Conservation (phyloP, 2,888 invertebrate genomes). For the Heliconius erato region DNA sequence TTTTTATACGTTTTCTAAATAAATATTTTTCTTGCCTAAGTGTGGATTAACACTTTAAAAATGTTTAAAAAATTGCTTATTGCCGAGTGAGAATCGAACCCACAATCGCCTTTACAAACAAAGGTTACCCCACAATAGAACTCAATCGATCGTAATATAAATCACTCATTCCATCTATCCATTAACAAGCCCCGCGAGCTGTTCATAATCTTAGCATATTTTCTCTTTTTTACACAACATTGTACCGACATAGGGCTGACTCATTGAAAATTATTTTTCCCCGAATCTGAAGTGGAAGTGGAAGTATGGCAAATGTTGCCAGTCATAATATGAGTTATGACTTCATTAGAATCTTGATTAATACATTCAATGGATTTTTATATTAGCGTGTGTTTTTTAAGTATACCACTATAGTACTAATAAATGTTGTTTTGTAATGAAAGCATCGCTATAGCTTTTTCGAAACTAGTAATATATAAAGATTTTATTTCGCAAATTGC, state of each 20-base stretch:
- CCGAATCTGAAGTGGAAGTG: conserved; percentile 25
- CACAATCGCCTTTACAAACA: neutral
- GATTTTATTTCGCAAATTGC: no score
- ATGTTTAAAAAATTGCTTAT: neutral
- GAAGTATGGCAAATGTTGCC: conserved; percentile 28
- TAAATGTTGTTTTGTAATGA: neutral
- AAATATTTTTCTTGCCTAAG: no score
- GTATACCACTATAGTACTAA: neutral
- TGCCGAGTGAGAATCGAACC: neutral
- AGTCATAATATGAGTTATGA: conserved; percentile 35
- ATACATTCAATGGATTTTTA: conserved; percentile 22
- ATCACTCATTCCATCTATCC: conserved; percentile 34
- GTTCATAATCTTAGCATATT: conserved; percentile 28
- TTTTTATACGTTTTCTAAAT: no score
- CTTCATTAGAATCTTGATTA: conserved; percentile 40
- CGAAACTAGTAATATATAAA: no score
- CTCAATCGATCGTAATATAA: conserved; percentile 17
- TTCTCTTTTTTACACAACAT: conserved; percentile 34
- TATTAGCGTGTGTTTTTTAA: conserved; percentile 13
- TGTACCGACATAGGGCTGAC: conserved; percentile 28
- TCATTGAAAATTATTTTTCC: conserved; percentile 40
- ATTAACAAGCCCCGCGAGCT: conserved; percentile 30
- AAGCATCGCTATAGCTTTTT: no score
- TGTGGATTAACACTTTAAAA: no score
- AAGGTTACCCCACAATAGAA: neutral